phyloP scores from a whole-genome alignment of 2,888 invertebrate species.

The Polymixis lichenea region DNA sequence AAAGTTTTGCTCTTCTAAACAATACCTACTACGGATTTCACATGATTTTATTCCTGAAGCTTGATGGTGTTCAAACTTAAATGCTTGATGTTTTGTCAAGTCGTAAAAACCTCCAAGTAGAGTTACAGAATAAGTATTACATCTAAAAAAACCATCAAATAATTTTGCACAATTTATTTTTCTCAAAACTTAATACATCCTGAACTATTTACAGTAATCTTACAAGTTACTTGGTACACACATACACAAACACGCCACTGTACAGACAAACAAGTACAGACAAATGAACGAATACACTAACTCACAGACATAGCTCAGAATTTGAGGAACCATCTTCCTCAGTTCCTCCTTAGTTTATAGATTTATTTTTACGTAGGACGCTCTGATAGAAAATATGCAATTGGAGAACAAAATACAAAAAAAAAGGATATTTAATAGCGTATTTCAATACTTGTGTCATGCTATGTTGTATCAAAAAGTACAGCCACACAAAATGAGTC shows the following conservation, averaged over 20 bases:
- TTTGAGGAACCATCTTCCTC: background rate
- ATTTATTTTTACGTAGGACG: background rate
- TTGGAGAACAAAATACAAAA: background rate
- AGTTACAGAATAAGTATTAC: background rate
- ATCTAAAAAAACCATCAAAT: slow-evolving; percentile 2
- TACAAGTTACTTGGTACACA: slow-evolving; percentile 1
- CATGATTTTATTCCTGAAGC: too few relatives aligned
- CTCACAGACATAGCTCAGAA: background rate
- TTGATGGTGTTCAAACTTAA: too few relatives aligned
- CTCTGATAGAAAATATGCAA: background rate
- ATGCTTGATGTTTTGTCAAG: background rate
- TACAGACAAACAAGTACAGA: slow-evolving; percentile 20
- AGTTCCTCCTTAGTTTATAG: background rate
- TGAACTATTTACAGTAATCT: slow-evolving; percentile 52
- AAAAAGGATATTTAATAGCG: background rate
- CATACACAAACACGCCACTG: slow-evolving; percentile 10
- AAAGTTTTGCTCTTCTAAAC: background rate
- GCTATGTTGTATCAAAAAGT: background rate
- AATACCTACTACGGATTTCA: too few relatives aligned
- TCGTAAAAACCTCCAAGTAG: background rate
- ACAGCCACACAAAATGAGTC: background rate
- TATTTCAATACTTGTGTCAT: background rate
- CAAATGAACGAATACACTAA: slow-evolving; percentile 1
- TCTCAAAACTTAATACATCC: slow-evolving; percentile 38
- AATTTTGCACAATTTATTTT: slow-evolving; percentile 44